These are phyloP conservation scores for Hapalemur alaotrensis DNA, from an alignment of 2,797 vertebrate genomes.

Conservation along the genomic window DNA sequence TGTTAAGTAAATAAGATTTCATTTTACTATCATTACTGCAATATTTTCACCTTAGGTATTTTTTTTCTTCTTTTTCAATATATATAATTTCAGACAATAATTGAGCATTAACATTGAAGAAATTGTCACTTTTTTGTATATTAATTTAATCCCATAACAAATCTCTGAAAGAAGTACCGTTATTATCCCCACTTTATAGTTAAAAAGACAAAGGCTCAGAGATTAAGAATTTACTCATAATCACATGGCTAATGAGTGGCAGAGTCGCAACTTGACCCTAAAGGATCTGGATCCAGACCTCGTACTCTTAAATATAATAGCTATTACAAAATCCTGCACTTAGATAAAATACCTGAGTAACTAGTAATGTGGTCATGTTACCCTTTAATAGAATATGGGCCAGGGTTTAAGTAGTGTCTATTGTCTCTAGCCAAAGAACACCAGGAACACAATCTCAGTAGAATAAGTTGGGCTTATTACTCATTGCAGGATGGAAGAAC, in stretches of 20 bases:
- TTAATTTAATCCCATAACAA: not conserved
- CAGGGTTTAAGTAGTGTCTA: not conserved
- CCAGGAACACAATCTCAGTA: not conserved
- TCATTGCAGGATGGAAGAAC: not conserved
- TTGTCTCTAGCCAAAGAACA: not conserved
- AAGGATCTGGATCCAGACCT: not conserved
- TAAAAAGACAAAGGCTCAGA: not conserved
- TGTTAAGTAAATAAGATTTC: not conserved
- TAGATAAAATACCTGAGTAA: not conserved
- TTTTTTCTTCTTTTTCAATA: not conserved
- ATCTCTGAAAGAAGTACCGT: not conserved
- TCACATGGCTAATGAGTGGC: not conserved
- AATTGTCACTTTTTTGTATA: not conserved
- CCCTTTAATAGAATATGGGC: not conserved
- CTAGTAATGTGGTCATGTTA: not conserved
- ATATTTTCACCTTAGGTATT: not conserved
- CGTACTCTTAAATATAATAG: not conserved
- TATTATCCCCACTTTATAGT: not conserved
- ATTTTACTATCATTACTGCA: not conserved
- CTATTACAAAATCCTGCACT: not conserved
- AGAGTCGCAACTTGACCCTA: not conserved
- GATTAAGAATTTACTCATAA: not conserved
- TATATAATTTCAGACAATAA: not conserved
- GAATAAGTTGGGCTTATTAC: not conserved
- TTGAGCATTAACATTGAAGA: not conserved